phyloP scores from a whole-genome alignment of 1,140 invertebrate species.

The Elymnias hypermnestra region DNA sequence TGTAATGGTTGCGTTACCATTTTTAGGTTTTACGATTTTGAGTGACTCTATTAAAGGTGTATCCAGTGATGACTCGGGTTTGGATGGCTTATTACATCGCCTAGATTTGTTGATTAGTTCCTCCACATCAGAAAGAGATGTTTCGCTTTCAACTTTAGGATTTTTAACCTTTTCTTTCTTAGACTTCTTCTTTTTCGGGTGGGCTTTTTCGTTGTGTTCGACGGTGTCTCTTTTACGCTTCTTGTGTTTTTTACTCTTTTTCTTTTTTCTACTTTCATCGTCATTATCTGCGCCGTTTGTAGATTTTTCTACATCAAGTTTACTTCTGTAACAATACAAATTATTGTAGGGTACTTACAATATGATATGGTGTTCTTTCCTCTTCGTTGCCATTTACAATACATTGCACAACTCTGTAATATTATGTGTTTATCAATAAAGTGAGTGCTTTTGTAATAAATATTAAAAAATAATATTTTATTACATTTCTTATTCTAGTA shows the following conservation, averaged over 20 bases:
- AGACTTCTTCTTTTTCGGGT: conserved; percentile 50
- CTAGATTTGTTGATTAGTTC: conserved; percentile 50
- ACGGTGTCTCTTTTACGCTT: conserved; percentile 55
- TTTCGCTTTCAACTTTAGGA: conserved; percentile 54
- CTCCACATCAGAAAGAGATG: conserved; percentile 58
- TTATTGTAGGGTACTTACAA: conserved; percentile 39
- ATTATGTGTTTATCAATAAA: conserved; percentile 5
- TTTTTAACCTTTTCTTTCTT: conserved; percentile 51
- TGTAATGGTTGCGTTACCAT: conserved; percentile 37
- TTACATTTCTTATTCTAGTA: background rate
- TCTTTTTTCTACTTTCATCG: conserved; percentile 57
- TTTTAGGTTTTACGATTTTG: conserved; percentile 42
- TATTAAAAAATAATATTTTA: background rate
- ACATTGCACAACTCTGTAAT: conserved; percentile 44
- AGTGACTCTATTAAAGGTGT: conserved; percentile 22
- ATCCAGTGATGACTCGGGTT: conserved; percentile 26
- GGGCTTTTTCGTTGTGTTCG: conserved; percentile 39
- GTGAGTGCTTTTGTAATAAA: conserved; percentile 1
- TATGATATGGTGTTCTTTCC: conserved; percentile 6
- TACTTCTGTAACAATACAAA: conserved; percentile 44
- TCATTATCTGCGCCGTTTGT: conserved; percentile 30
- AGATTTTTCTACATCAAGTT: conserved; percentile 33
- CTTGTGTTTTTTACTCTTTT: conserved; percentile 77
- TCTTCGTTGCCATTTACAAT: conserved; percentile 26
- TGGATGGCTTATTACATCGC: conserved; percentile 25